phyloP scores from a whole-genome alignment of 2,888 invertebrate species.

The Xestia xanthographa region DNA sequence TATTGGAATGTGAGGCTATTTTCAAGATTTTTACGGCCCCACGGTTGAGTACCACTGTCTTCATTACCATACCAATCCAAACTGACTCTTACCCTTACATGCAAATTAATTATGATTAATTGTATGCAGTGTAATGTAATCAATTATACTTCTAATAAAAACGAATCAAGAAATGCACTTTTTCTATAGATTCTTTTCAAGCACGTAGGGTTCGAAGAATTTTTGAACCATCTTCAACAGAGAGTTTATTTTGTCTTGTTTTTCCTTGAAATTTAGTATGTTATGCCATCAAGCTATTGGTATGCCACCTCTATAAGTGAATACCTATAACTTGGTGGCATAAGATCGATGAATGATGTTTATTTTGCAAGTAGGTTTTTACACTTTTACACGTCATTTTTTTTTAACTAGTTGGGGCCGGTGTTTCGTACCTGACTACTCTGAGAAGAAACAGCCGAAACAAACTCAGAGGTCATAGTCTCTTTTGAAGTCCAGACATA shows the following conservation, averaged over 20 bases:
- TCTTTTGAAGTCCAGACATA: too few species aligned
- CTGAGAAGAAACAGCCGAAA: too few species aligned
- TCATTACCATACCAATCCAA: slow-evolving; percentile 24
- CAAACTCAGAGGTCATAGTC: too few species aligned
- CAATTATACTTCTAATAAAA: slow-evolving; percentile 20
- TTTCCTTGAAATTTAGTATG: neutral
- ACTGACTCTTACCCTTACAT: slow-evolving; percentile 1
- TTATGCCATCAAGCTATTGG: neutral
- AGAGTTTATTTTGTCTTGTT: neutral
- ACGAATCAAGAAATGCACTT: slow-evolving; percentile 1
- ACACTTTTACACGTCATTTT: too few species aligned
- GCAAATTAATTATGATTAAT: slow-evolving; percentile 36
- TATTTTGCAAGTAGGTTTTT: too few species aligned
- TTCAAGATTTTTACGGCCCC: neutral
- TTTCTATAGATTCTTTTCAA: slow-evolving; percentile 1
- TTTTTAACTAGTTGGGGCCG: too few species aligned
- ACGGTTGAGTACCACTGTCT: neutral
- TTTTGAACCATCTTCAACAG: neutral
- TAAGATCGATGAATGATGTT: too few species aligned
- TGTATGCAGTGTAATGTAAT: slow-evolving; percentile 37
- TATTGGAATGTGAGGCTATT: neutral
- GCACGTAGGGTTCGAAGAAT: neutral
- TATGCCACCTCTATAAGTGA: neutral
- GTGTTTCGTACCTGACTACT: too few species aligned
- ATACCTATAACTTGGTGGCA: too few species aligned